phyloP scores from a whole-genome alignment of 92 coral and sea anemone genomes.

The Scolanthus callimorphus region DNA sequence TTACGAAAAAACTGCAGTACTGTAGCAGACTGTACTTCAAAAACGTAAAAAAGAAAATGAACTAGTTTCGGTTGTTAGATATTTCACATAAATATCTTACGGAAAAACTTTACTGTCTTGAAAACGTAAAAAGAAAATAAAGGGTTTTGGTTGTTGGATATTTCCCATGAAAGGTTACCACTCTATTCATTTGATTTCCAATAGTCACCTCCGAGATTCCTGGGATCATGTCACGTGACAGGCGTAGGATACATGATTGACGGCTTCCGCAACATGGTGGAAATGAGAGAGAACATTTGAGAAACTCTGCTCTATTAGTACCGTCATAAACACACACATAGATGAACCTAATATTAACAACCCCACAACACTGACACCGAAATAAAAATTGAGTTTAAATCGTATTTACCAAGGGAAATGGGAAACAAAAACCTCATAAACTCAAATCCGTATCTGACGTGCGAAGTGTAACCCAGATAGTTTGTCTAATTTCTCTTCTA shows the following conservation, averaged over 20 bases:
- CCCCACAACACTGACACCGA: constrained; percentile 6
- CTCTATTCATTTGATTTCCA: too few relatives aligned
- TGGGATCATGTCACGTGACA: constrained; percentile 1
- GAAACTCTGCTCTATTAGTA: constrained; percentile 2
- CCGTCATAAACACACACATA: neutral
- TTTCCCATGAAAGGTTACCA: too few relatives aligned
- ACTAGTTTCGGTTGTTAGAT: neutral
- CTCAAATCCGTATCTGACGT: too few relatives aligned
- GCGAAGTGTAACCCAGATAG: too few relatives aligned
- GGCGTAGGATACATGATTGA: neutral
- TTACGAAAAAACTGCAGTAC: too few relatives aligned
- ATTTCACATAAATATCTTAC: too few relatives aligned
- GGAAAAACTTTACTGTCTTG: too few relatives aligned
- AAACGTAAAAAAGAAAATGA: neutral
- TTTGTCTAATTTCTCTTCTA: neutral
- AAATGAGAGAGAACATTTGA: constrained; percentile 1
- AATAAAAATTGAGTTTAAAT: neutral
- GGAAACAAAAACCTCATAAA: neutral
- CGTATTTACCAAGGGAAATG: constrained; percentile 9
- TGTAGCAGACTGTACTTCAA: neutral
- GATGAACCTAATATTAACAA: constrained; percentile 6
- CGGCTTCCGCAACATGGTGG: neutral
- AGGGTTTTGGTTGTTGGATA: too few relatives aligned
- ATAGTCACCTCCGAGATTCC: neutral
- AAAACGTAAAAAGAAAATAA: too few relatives aligned